These are phyloP conservation scores for Intellagama lesueurii DNA, from an alignment of 2,797 vertebrate species.

Conservation along the genomic window DNA sequence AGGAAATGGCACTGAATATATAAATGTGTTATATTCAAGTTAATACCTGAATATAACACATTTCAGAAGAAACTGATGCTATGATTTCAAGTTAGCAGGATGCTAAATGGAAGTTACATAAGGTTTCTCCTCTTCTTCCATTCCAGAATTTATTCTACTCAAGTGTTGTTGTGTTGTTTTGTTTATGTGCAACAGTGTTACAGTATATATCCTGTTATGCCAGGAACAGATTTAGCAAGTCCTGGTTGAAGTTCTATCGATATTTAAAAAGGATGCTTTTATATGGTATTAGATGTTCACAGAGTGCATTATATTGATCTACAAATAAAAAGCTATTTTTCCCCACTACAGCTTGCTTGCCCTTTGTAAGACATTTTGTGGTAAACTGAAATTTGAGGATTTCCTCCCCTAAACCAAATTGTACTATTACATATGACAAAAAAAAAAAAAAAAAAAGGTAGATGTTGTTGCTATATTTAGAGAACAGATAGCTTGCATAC, in stretches of 20 bases:
- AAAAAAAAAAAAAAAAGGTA: constrained; percentile 60
- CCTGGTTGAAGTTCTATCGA: constrained; percentile 72
- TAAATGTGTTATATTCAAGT: no score
- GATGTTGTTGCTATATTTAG: constrained; percentile 72
- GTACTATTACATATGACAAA: constrained; percentile 53
- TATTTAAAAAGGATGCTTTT: constrained; percentile 79
- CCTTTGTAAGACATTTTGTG: constrained; percentile 75
- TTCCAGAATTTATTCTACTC: constrained; percentile 63
- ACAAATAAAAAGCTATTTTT: constrained; percentile 74
- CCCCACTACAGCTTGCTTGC: constrained; percentile 68
- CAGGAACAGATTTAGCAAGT: constrained; percentile 74
- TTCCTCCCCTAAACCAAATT: constrained; percentile 38
- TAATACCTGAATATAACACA: constrained; percentile 39
- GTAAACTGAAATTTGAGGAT: constrained; percentile 69
- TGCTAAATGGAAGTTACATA: constrained; percentile 20
- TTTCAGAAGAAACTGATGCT: constrained; percentile 38
- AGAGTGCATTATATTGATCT: constrained; percentile 82
- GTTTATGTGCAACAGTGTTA: constrained; percentile 68
- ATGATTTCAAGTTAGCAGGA: constrained; percentile 40
- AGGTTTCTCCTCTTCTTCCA: constrained; percentile 55
- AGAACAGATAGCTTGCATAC: constrained; percentile 65
- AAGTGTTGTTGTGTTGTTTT: constrained; percentile 65
- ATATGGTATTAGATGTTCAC: constrained; percentile 70
- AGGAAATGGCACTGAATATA: no score
- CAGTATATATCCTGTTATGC: constrained; percentile 70